Evolutionary conservation across 1,140 invertebrate species (phyloP).

Genomic region (Frieseomelitta varia): DNA sequence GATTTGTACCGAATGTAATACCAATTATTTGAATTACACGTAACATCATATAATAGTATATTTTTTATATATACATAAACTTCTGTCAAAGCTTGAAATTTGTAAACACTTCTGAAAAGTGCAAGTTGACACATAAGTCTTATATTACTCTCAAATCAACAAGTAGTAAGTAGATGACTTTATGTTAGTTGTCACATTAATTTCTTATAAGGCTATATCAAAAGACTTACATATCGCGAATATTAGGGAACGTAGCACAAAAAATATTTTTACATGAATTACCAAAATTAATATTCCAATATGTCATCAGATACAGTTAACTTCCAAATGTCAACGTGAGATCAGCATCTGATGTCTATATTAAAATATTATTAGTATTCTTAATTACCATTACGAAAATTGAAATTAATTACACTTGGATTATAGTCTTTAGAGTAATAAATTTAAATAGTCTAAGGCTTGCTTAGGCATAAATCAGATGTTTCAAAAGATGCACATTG

Average conservation of each 20-base stretch:
- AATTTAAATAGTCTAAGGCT: slow-evolving; percentile 59
- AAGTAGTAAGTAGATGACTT: slow-evolving; percentile 33
- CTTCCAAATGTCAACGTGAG: slow-evolving; percentile 66
- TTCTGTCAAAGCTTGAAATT: slow-evolving; percentile 27
- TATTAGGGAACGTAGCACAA: slow-evolving; percentile 59
- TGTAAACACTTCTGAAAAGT: slow-evolving; percentile 44
- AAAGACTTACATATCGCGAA: slow-evolving; percentile 49
- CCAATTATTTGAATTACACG: slow-evolving; percentile 40
- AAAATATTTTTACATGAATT: slow-evolving; percentile 55
- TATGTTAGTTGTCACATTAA: slow-evolving; percentile 51
- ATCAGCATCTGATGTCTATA: slow-evolving; percentile 65
- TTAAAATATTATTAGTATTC: slow-evolving; percentile 63
- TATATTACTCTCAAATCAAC: slow-evolving; percentile 44
- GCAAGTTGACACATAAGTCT: slow-evolving; percentile 32
- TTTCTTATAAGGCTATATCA: slow-evolving; percentile 48
- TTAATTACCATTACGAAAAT: slow-evolving; percentile 32
- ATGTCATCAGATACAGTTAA: slow-evolving; percentile 68
- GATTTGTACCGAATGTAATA: slow-evolving; percentile 14
- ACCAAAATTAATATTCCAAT: slow-evolving; percentile 52
- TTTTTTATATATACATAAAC: slow-evolving; percentile 23
- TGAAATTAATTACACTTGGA: slow-evolving; percentile 53
- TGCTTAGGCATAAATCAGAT: slow-evolving; percentile 53
- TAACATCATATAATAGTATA: slow-evolving; percentile 27
- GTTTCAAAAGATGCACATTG: slow-evolving; percentile 46
- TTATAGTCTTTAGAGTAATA: slow-evolving; percentile 45